Evolutionary conservation across 2,888 invertebrate species (phyloP).

Genomic region (Adelognathus sp.): DNA sequence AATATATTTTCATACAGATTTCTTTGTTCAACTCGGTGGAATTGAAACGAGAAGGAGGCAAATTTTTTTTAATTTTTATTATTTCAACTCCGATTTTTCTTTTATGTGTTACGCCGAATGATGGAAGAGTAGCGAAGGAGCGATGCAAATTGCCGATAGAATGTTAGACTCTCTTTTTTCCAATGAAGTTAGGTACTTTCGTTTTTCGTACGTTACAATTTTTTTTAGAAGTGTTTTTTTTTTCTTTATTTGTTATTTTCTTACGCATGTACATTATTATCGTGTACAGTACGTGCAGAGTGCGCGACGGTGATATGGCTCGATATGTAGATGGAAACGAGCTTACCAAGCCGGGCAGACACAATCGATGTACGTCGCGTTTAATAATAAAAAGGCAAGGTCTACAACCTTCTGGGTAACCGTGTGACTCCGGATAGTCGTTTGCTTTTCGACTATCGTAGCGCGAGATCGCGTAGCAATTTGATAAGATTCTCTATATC

Average conservation of each 20-base stretch:
- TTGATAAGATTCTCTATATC: not conserved
- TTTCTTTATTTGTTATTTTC: not conserved
- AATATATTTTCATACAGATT: no score
- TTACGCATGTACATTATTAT: not conserved
- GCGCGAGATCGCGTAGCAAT: not conserved
- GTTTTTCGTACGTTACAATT: not conserved
- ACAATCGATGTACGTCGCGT: slow-evolving; percentile 73
- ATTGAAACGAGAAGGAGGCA: no score
- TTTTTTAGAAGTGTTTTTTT: not conserved
- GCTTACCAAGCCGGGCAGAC: slow-evolving; percentile 71
- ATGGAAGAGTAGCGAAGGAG: no score
- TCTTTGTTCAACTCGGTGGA: no score
- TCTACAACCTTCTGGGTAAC: slow-evolving; percentile 71
- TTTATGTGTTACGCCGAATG: no score
- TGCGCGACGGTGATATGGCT: slow-evolving; percentile 4
- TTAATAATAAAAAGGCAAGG: slow-evolving; percentile 74
- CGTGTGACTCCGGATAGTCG: slow-evolving; percentile 10
- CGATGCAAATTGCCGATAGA: not conserved
- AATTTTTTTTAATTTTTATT: no score
- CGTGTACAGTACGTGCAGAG: not conserved
- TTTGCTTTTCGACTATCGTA: not conserved
- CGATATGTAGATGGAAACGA: slow-evolving; percentile 60
- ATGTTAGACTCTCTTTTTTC: not conserved
- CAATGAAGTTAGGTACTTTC: not conserved
- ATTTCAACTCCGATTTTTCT: no score